These are phyloP conservation scores for Eclectus roratus DNA, from an alignment of 2,113 vertebrate genomes.

Conservation along the genomic window DNA sequence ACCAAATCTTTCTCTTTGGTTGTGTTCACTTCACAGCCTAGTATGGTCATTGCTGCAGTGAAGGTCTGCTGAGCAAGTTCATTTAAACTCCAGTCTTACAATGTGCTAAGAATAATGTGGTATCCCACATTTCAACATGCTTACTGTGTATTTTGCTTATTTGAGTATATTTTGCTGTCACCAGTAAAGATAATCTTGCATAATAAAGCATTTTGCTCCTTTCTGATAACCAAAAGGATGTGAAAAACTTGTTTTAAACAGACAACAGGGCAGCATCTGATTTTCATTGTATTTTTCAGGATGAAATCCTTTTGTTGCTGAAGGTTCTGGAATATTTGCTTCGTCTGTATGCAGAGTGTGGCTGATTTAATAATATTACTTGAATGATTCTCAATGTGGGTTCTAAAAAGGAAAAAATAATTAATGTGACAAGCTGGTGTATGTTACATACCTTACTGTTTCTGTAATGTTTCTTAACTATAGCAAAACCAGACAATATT, in stretches of 20 bases:
- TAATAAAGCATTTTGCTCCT: neutral
- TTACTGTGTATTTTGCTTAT: neutral
- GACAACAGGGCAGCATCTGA: neutral
- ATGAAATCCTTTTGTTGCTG: neutral
- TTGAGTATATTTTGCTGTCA: neutral
- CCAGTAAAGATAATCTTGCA: neutral
- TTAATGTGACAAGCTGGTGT: neutral
- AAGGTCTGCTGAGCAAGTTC: neutral
- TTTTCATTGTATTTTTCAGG: neutral
- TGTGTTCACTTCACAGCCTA: neutral
- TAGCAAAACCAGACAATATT: neutral
- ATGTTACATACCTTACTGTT: neutral
- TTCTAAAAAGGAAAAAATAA: neutral
- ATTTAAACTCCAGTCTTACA: neutral
- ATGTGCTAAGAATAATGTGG: neutral
- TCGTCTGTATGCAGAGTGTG: neutral
- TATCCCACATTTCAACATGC: neutral
- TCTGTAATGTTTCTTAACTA: neutral
- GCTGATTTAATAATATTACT: neutral
- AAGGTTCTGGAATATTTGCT: neutral
- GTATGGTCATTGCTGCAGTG: neutral
- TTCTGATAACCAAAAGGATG: neutral
- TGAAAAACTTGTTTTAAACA: neutral
- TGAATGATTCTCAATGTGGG: neutral
- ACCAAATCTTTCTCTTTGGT: neutral